Base-by-base conservation (phyloP, 2,888 invertebrate species). In the Epirrhoe tristata region DNA sequence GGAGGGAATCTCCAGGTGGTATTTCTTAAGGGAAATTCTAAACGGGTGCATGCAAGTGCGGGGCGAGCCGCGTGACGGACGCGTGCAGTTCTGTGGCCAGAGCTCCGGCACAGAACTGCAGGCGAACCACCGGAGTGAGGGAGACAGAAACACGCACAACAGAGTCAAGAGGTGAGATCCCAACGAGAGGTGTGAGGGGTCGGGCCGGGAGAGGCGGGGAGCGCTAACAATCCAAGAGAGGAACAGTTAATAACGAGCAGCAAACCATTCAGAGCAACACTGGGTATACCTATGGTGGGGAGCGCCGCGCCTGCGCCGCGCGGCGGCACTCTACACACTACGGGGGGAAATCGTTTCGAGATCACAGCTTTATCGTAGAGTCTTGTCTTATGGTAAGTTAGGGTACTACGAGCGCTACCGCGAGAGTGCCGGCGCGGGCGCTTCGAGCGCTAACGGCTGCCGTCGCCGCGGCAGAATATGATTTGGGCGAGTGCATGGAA, bases 401-500 rank as follows among this genome's bases (percentile, higher is more conserved):
- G 76, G 80, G 83, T 80, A 83, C 84, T 85, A 87, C 58, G 58
- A 64, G 64, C 54, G 67, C 80, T 84, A 83, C 81, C 81, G 81
- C 83, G 80, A 82, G 83, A 72, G 81, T 71, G 83, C 71, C 79
- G 81, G 62, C 66, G 62, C 60, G 60, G 63, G 78, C 80, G 76
- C 89, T 86, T 81, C 84, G 85, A 84, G 88, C 89, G 94, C 94
- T 93, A 93, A 82, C 94, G 92, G 89, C 90, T 83, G 85, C 89
- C 93, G 91, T 91, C 95, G 94, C 94, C 94, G 94, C 91, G 87
- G 83, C 83, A 87, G 95, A 96, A 96, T 95, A 96, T 95, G 94
- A 95, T 94, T 94, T 95, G 94, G 94, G 96, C 95, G 94, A 96
- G 95, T 93, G 95, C 95, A 94, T 95, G 95, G 95, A 96, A 96